Base-by-base conservation (phyloP, 2,113 vertebrate species). In the Balaeniceps rex region DNA sequence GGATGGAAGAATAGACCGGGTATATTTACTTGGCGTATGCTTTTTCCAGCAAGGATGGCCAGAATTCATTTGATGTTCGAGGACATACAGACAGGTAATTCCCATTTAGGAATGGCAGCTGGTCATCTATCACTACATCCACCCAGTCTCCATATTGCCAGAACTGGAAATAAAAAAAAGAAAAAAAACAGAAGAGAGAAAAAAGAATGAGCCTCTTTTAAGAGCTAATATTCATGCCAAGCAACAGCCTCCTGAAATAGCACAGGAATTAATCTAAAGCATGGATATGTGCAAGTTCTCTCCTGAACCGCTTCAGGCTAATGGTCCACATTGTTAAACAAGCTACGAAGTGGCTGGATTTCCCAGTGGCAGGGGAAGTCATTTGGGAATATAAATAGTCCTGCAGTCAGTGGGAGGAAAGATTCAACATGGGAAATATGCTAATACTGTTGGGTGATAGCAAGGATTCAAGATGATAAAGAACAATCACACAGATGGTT, bases 41-140 rank as follows among this genome's bases (percentile, higher is more conserved):
- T 95, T 99, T 99, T 97, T 99, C 99, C 95, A 99, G 90, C 82
- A 99, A 98, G 40, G 99, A 98, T 66, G 99, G 99, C 99, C 99
- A 99, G 97, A 99, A 99, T 93, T 99, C 99, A 52, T 99, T 98
- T 58, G 87, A 96, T 69, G 97, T 85, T 94, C 98, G 65, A 46
- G 98, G 97, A 3, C 93, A 84, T 23, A 99, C 98, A 14, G 95
- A 98, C 51, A 98, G 84, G 95, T 93, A 98, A 31, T 49, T 83
- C 57, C 89, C 94, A 64, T 83, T 88, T 9, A 96, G 49, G 83
- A 94, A 60, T 8, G 98, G 98, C 78, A 98, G 95, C 6, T 71
- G 96, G 83, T 98, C 98, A 12, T 98, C 98, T 47, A 98, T 96
- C 88, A 98, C 98, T 74, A 98, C 98, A 55, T 98, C 98, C 57